These are phyloP conservation scores for Drosophila infuscata DNA, from an alignment of 2,888 invertebrate species.

Conservation along the genomic window DNA sequence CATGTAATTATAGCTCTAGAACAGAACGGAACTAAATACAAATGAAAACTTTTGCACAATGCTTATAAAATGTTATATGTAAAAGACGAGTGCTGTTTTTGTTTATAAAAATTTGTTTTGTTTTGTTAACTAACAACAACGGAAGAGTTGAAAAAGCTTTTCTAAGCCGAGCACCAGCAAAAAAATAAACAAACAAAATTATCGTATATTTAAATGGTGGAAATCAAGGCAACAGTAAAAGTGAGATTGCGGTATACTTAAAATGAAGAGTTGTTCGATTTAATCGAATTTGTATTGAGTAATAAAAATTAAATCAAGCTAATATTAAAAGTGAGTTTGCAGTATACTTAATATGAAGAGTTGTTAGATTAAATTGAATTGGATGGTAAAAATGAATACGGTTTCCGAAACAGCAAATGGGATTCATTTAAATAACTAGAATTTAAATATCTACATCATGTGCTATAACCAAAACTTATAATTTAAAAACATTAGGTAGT, in stretches of 20 bases:
- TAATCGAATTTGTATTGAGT: neutral
- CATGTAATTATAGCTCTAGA: no score
- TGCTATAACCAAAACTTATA: neutral
- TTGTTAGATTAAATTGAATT: no score
- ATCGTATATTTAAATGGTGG: slow-evolving; percentile 8
- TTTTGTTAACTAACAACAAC: slow-evolving; percentile 25
- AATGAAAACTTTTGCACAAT: no score
- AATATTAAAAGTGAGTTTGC: no score
- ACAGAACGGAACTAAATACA: no score
- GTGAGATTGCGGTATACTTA: neutral
- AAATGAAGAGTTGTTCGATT: slow-evolving; percentile 21
- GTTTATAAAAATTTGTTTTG: slow-evolving; percentile 5
- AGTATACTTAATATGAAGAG: no score
- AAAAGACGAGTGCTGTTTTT: no score
- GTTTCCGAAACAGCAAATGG: neutral
- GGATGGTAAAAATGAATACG: no score
- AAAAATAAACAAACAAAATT: slow-evolving; percentile 16
- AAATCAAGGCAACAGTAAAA: neutral
- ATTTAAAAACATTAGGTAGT: neutral
- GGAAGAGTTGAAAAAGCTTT: slow-evolving; percentile 24
- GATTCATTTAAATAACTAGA: neutral
- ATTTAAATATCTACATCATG: neutral
- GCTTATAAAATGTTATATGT: no score
- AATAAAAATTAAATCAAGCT: neutral
- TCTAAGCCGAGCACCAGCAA: slow-evolving; percentile 16